Percentiles rank a stretch among this genome's conserved stretches.
These are phyloP conservation scores for Lordiphosa stackelbergi DNA, from an alignment of 1,140 invertebrate species.

Conservation along the genomic window DNA sequence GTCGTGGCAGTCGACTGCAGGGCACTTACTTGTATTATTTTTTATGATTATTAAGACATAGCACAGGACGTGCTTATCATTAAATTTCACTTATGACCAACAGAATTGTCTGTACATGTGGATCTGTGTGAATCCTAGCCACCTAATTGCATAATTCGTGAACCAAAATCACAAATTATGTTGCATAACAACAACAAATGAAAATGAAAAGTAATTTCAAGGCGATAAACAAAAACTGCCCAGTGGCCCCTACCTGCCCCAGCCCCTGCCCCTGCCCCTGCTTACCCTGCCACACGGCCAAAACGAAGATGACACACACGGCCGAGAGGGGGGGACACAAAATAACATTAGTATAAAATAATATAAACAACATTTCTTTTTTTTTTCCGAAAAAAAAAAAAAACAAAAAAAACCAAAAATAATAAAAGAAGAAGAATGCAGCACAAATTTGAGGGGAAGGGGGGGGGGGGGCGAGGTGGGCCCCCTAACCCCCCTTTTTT, in stretches of 20 bases:
- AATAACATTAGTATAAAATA: conserved; percentile 71
- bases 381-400: conserved; percentile 55
- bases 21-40: conserved; percentile 3
- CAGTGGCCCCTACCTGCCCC: conserved; percentile 1
- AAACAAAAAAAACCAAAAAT: conserved; percentile 63
- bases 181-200: conserved; percentile 39
- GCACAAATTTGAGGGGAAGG: too few relatives aligned
- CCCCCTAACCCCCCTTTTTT: too few relatives aligned
- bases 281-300: conserved; percentile 1
- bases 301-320: conserved; percentile 46
- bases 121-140: not conserved
- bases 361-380: conserved; percentile 72
- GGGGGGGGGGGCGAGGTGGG: too few relatives aligned
- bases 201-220: conserved; percentile 74
- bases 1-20: too few relatives aligned
- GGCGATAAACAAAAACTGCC: conserved; percentile 57
- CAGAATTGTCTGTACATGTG: not conserved
- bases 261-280: not conserved
- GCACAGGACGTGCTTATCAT: conserved; percentile 57
- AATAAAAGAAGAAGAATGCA: conserved; percentile 62
- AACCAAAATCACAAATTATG: conserved; percentile 51
- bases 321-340: conserved; percentile 42
- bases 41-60: conserved; percentile 11
- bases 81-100: conserved; percentile 24
- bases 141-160: conserved; percentile 42